Base-by-base conservation (phyloP, 1,140 invertebrate genomes). In the Muscidifurax raptorellus region DNA sequence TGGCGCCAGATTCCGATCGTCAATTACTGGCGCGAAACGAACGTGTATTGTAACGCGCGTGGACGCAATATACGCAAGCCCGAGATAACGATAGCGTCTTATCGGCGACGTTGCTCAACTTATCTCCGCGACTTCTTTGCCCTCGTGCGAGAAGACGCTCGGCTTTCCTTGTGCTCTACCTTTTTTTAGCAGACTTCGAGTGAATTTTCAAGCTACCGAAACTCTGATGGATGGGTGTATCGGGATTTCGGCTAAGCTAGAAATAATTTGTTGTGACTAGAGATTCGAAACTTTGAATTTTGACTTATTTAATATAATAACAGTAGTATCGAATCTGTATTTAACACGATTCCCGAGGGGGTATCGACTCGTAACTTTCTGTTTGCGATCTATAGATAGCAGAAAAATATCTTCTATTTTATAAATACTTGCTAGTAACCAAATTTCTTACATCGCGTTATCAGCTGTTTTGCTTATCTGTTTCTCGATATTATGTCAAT, bases 81-180 rank as follows among this genome's bases (percentile, higher is more conserved):
- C 1, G 25, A 81, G 87, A 88, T 88, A 88, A 88, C 84, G 88
- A 89, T 89, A 89, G 85, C 64, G 15, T 2, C 85, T 87, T 90
- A 90, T 89, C 89, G 83, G 22, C 82, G 76, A 79, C 25, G 27
- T 89, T 87, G 86, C 85, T 88, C 86, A 89, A 88, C 86, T 90
- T 89, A 87, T 90, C 86, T 87, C 67, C 75, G 77, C 85, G 86
- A 88, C 88, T 86, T 88, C 80, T 87, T 88, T 87, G 87, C 86
- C 87, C 86, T 87, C 88, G 80, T 80, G 1, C 32, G 28, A n/a
- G 27, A 77, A 69, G 67, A 28, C 67, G 15, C 52, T 47, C n/a
- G 40, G n/a, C 27, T 27, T 59, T 52, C 32, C 18, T 74, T 6
- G 0, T 40, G 36, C 22, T n/a, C 40, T 7, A 59, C 13, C 32